Conservation (phyloP, 1,140 invertebrate species). For the Zelostemma sp. region DNA sequence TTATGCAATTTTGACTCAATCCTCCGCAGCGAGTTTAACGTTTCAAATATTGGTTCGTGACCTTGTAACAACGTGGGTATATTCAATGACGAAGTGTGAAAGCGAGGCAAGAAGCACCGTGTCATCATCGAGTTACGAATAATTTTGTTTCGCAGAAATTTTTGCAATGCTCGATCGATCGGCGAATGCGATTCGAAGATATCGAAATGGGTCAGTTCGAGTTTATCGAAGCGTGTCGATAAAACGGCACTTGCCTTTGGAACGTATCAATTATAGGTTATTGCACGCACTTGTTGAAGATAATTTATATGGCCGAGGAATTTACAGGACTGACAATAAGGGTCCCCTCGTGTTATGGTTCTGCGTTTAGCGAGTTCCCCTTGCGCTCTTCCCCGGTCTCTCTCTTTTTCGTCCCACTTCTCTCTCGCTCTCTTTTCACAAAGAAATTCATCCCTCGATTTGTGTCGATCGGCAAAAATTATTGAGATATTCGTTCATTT, state of each 20-base stretch:
- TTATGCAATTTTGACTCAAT: no score
- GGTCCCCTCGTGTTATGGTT: constrained; percentile 41
- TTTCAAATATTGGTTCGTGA: no score
- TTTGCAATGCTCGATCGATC: no score
- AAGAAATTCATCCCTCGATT: no score
- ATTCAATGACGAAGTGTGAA: background rate
- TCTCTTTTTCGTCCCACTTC: constrained; percentile 15
- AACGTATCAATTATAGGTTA: constrained; percentile 39
- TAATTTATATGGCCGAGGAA: constrained; percentile 42
- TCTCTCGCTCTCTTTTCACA: constrained; percentile 15
- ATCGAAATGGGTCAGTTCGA: constrained; percentile 8
- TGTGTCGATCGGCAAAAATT: no score
- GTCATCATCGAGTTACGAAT: constrained; percentile 11
- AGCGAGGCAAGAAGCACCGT: constrained; percentile 12
- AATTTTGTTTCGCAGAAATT: no score
- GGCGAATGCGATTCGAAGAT: no score
- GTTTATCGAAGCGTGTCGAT: constrained; percentile 37
- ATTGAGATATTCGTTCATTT: no score
- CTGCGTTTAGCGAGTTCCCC: constrained; percentile 23
- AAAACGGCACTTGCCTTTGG: constrained; percentile 37
- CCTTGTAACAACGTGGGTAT: no score
- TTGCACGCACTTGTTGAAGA: constrained; percentile 37
- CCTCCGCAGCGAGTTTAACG: no score
- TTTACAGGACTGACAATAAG: constrained; percentile 42
- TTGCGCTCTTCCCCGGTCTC: constrained; percentile 21